These are phyloP conservation scores for Cryptophagus acutangulus DNA, from an alignment of 2,888 invertebrate species.

Conservation along the genomic window DNA sequence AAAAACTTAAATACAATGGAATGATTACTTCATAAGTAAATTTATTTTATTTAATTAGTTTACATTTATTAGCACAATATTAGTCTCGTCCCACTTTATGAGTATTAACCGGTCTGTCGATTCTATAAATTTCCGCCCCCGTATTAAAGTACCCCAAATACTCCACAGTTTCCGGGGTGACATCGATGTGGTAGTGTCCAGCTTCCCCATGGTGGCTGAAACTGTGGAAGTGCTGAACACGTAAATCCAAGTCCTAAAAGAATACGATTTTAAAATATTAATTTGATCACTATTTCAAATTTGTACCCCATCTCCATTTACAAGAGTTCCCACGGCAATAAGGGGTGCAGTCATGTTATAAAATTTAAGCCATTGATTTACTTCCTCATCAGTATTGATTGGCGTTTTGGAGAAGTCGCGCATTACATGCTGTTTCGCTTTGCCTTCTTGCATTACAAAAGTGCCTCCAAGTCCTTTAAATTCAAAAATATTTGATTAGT, in stretches of 20 bases:
- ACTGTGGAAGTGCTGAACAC: slow-evolving; percentile 95
- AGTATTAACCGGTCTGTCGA: slow-evolving; percentile 66
- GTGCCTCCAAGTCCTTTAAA: slow-evolving; percentile 77
- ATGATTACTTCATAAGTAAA: too few relatives aligned
- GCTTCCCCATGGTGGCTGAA: slow-evolving; percentile 77
- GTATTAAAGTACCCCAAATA: slow-evolving; percentile 88
- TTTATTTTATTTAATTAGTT: too few relatives aligned
- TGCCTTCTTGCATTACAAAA: slow-evolving; percentile 78
- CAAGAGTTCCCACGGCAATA: slow-evolving; percentile 80
- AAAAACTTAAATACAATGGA: too few relatives aligned
- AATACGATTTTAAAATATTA: slow-evolving; percentile 4
- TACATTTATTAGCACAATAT: too few relatives aligned
- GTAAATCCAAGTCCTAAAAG: slow-evolving; percentile 76
- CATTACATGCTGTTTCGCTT: slow-evolving; percentile 92
- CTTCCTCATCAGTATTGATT: slow-evolving; percentile 64
- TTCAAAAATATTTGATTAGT: too few relatives aligned
- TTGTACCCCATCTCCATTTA: slow-evolving; percentile 76
- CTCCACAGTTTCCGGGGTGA: slow-evolving; percentile 78
- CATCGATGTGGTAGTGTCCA: slow-evolving; percentile 96
- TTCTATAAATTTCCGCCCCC: slow-evolving; percentile 66
- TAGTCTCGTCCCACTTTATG: slow-evolving; percentile 74
- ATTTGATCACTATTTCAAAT: background rate
- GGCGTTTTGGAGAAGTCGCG: slow-evolving; percentile 80
- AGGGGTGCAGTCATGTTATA: slow-evolving; percentile 88
- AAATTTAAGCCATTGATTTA: slow-evolving; percentile 86